These are phyloP conservation scores for Gymnocheta viridis DNA, from an alignment of 2,888 invertebrate genomes.

Conservation along the genomic window DNA sequence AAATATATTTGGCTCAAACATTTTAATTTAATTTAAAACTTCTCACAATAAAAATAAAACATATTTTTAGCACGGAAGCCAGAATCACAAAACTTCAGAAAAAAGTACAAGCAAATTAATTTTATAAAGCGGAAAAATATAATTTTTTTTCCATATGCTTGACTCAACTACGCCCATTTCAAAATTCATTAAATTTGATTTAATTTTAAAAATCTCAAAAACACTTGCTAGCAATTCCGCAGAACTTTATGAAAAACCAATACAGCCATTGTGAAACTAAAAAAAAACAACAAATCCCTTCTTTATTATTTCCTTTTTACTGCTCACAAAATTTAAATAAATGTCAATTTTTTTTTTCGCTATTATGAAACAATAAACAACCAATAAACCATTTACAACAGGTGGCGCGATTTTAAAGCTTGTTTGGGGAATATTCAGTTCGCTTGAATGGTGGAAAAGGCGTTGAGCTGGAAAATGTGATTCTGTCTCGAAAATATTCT, in stretches of 20 bases:
- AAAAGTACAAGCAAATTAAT: too few species aligned
- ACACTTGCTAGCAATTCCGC: too few species aligned
- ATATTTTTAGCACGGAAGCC: too few species aligned
- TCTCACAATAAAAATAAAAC: too few species aligned
- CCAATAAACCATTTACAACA: constrained; percentile 53
- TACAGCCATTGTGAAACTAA: not conserved
- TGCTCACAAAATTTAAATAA: not conserved
- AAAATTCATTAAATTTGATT: too few species aligned
- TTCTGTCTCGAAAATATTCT: constrained; percentile 50
- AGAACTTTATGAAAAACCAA: not conserved
- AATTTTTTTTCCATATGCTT: too few species aligned
- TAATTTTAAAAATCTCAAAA: too few species aligned
- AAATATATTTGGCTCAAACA: too few species aligned
- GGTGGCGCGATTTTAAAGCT: constrained; percentile 33
- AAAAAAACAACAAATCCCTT: not conserved
- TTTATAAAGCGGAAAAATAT: too few species aligned
- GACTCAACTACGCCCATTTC: too few species aligned
- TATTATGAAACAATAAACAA: constrained; percentile 42
- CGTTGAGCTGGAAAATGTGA: constrained; percentile 58
- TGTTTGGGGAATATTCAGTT: not conserved
- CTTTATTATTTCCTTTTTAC: not conserved
- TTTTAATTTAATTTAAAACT: too few species aligned
- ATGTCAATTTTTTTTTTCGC: not conserved
- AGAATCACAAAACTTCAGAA: too few species aligned
- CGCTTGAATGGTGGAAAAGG: constrained; percentile 17